A percentile compares a stretch with the other conserved stretches of the same genome.
These are phyloP conservation scores for Phoenicopterus ruber DNA, from an alignment of 2,113 vertebrate species.

Conservation along the genomic window DNA sequence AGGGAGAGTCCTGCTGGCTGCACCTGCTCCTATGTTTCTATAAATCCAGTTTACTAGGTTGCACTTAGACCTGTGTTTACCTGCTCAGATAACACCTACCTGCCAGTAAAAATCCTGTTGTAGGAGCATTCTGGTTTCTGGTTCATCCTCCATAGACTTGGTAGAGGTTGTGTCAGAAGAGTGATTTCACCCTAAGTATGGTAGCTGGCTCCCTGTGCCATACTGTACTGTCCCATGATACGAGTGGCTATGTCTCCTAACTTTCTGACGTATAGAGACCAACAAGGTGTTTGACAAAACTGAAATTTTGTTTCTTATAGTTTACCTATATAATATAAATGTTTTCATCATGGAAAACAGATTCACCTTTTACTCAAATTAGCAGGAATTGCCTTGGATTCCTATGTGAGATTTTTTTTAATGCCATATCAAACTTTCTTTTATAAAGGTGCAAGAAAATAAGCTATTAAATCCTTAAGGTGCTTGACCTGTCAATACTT, in stretches of 20 bases:
- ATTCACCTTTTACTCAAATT: not conserved
- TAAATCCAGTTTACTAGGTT: not conserved
- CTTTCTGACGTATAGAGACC: not conserved
- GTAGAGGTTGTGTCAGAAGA: not conserved
- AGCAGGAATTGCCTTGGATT: not conserved
- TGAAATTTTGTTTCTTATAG: not conserved
- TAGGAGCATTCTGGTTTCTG: not conserved
- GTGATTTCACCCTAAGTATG: accelerated
- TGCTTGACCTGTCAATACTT: not conserved
- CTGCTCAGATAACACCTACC: not conserved
- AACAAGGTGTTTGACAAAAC: not conserved
- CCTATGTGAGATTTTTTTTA: not conserved
- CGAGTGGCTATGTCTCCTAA: not conserved
- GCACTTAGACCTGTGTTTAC: not conserved
- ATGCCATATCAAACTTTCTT: not conserved
- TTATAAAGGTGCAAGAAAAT: not conserved
- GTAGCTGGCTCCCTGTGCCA: not conserved
- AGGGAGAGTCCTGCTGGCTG: not conserved
- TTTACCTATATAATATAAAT: not conserved
- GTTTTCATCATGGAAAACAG: not conserved
- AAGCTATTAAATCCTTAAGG: not conserved
- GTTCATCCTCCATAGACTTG: accelerated
- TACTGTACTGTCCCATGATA: not conserved
- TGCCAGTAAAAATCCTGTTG: not conserved
- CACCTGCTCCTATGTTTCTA: accelerated